A percentile compares a stretch with the other conserved stretches of the same genome.
Evolutionary conservation across 2,113 vertebrate genomes (phyloP).

Genomic region (Mobula birostris): DNA sequence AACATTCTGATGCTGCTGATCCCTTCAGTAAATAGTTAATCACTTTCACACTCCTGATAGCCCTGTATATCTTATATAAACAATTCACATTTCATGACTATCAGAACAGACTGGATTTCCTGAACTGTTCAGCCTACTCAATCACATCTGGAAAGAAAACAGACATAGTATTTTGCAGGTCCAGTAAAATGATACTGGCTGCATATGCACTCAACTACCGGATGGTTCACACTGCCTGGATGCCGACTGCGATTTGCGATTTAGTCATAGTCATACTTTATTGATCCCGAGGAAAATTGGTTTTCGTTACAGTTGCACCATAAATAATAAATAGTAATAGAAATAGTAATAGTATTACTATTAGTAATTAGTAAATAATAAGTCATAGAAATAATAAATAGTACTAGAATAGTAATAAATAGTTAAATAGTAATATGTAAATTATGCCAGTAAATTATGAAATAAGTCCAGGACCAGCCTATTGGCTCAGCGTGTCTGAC

Average conservation of each 20-base stretch:
- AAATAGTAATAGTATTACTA: too few species aligned
- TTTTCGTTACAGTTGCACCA: too few species aligned
- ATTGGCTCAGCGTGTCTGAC: too few species aligned
- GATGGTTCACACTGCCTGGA: not conserved
- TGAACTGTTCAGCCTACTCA: not conserved
- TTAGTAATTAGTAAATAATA: too few species aligned
- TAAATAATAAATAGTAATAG: too few species aligned
- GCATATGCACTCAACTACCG: not conserved
- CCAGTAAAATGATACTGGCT: not conserved
- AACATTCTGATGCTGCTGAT: not conserved
- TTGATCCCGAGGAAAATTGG: too few species aligned
- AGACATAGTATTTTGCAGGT: not conserved
- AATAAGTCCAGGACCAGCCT: too few species aligned
- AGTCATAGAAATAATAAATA: too few species aligned
- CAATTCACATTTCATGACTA: not conserved
- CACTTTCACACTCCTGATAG: not conserved
- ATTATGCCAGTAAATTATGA: too few species aligned
- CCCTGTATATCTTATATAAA: not conserved
- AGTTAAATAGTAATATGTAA: too few species aligned
- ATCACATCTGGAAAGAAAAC: not conserved
- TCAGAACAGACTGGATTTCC: not conserved
- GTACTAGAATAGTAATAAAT: too few species aligned
- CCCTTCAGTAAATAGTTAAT: not conserved
- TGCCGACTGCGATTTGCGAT: not conserved
- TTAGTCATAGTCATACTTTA: too few species aligned